Evolutionary conservation across 2,888 invertebrate genomes (phyloP), one percentile per base, ranked within the genome.

Genomic region (Tipula lateralis): DNA sequence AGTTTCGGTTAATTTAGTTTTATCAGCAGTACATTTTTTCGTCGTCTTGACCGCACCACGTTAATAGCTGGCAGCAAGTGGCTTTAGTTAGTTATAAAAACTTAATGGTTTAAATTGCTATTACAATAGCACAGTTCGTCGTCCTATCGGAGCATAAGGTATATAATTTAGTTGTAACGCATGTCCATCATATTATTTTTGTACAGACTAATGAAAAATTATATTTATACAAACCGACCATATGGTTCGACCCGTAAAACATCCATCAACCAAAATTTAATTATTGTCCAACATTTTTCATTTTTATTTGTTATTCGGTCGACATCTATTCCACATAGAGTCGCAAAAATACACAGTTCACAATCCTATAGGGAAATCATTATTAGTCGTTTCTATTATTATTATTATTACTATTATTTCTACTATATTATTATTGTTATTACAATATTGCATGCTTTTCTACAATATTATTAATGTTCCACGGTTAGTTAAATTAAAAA

Each of bases 401-500:
- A 39, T 44, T 44, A 16, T 44, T 44, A 44, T 44, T 3, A 36
- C 39, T 39, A n/a, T 39, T 39, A 39, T 39, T n/a, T 16, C 4
- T 44, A 44, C n/a, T 44, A 44, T 3, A 44, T 32, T 66, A 24
- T 12, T 24, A 66, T 24, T 9, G 24, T 66, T 66, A 66, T 66
- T 66, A 66, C 66, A 24, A 66, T 66, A 66, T 66, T 66, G 66
- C 66, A 66, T 66, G 66, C 66, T 24, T 66, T 66, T 19, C 66
- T 9, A 66, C 66, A 66, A 66, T 66, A 66, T 66, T 66, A 66
- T 66, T 66, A 66, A 24, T 66, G 66, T 66, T 66, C 24, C 24
- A 66, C 24, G 66, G 66, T 66, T 66, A 66, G 66, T 66, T 66
- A 66, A 66, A 66, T 66, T 24, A 66, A 66, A 66, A 66, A 66